Evolutionary conservation across 2,113 vertebrate genomes (phyloP).

Genomic region (Solenodon paradoxus): DNA sequence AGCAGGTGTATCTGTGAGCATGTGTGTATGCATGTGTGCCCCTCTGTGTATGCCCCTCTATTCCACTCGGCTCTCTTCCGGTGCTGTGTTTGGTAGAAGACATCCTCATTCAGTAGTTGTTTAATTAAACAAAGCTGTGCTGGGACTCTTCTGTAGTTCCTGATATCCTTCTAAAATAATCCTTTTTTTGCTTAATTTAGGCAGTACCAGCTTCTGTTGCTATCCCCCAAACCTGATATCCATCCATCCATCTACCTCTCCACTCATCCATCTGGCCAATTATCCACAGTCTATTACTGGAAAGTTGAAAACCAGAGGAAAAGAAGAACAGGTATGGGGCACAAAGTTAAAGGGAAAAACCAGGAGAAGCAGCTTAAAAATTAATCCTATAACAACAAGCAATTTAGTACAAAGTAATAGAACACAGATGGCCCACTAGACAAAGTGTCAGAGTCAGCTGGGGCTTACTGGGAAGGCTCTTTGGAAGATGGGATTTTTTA

Average conservation of each 20-base stretch:
- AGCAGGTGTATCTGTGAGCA: background rate
- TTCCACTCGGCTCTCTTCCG: background rate
- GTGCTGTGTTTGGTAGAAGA: background rate
- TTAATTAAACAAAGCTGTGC: background rate
- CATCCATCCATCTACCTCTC: background rate
- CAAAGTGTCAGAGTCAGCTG: background rate
- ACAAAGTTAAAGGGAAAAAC: background rate
- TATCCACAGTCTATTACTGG: background rate
- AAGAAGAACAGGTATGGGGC: background rate
- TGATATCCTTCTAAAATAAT: background rate
- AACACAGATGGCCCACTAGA: background rate
- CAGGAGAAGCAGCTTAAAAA: slow-evolving; percentile 29
- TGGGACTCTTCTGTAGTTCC: background rate
- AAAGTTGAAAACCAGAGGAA: background rate
- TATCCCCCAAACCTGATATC: background rate
- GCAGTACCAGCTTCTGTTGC: background rate
- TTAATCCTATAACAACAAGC: background rate
- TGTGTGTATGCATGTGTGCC: background rate
- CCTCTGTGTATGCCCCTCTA: background rate
- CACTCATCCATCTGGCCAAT: background rate
- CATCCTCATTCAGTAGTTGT: background rate
- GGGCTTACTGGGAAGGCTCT: background rate
- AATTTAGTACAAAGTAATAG: slow-evolving; percentile 28
- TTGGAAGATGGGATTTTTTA: background rate
- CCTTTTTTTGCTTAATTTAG: background rate